Percentiles rank a stretch among this genome's conserved stretches.
Conservation (phyloP, 1,140 invertebrate species). For the Drosophila sturtevanti region DNA sequence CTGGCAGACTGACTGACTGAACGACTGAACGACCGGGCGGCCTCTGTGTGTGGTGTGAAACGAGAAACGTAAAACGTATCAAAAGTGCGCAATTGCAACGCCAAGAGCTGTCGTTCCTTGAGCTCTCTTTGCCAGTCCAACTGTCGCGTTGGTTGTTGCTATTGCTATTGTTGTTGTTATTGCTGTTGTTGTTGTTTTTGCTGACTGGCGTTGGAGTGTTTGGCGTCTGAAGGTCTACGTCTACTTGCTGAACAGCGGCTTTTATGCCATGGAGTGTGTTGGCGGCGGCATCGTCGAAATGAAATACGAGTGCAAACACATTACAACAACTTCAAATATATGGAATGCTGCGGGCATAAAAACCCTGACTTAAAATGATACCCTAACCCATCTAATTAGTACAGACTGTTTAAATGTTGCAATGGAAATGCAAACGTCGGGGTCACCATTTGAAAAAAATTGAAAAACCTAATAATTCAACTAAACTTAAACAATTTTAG, state of each 20-base stretch:
- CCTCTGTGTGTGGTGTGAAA: conserved; percentile 38
- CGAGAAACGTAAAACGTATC: conserved; percentile 38
- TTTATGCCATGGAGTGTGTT: conserved; percentile 61
- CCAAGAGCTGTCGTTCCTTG: conserved; percentile 56
- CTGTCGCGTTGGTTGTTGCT: conserved; percentile 50
- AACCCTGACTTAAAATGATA: background rate
- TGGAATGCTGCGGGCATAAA: conserved; percentile 15
- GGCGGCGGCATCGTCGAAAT: conserved; percentile 55
- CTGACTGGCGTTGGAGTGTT: conserved; percentile 74
- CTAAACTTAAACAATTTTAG: too few species aligned
- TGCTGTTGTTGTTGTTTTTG: conserved; percentile 36
- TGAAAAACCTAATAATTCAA: too few species aligned
- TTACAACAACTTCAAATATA: conserved; percentile 32
- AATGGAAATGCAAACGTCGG: background rate
- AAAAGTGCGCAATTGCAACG: conserved; percentile 76
- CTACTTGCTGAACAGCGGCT: conserved; percentile 70
- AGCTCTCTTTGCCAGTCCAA: conserved; percentile 51
- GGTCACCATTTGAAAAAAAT: background rate
- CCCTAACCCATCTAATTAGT: conserved; percentile 2
- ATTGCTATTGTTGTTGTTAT: conserved; percentile 17
- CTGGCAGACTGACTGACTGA: background rate
- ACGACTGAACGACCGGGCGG: conserved; percentile 12
- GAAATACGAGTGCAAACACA: conserved; percentile 74
- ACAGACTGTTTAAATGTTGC: background rate
- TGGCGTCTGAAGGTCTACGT: conserved; percentile 81